These are phyloP conservation scores for Leptinotarsa haldemani DNA, from an alignment of 2,888 invertebrate genomes.

Conservation along the genomic window DNA sequence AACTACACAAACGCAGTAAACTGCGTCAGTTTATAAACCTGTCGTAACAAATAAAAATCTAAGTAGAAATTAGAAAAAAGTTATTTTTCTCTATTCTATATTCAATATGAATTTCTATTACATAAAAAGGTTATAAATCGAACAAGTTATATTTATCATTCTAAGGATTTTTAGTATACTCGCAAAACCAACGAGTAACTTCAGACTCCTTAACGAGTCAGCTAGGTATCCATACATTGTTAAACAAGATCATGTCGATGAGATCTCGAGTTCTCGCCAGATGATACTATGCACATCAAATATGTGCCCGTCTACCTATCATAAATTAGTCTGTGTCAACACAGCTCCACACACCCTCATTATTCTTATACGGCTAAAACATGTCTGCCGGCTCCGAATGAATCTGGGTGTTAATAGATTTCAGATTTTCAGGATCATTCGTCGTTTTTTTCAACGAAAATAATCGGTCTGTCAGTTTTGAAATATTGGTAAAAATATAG, in stretches of 20 bases:
- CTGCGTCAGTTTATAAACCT: too few relatives aligned
- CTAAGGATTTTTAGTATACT: too few relatives aligned
- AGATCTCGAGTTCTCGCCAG: conserved; percentile 8
- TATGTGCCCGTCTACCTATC: background rate
- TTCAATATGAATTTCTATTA: too few relatives aligned
- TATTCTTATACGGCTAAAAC: conserved; percentile 18
- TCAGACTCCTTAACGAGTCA: background rate
- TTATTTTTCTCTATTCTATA: too few relatives aligned
- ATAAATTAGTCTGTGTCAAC: conserved; percentile 15
- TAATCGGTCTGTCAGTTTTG: conserved; percentile 22
- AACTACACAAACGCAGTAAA: too few relatives aligned
- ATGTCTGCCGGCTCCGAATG: conserved; percentile 11
- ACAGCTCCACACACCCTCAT: conserved; percentile 20
- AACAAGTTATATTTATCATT: too few relatives aligned
- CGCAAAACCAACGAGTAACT: too few relatives aligned
- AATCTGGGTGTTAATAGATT: conserved; percentile 16
- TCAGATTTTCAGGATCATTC: conserved; percentile 15
- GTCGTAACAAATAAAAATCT: too few relatives aligned
- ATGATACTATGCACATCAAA: background rate
- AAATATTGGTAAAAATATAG: conserved; percentile 33
- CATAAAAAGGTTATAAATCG: too few relatives aligned
- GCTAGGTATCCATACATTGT: background rate
- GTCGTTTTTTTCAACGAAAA: background rate
- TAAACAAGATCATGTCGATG: background rate
- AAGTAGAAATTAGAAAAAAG: too few relatives aligned